Evolutionary conservation across 2,113 vertebrate genomes (phyloP).

Genomic region (Pogonocichla stellata): DNA sequence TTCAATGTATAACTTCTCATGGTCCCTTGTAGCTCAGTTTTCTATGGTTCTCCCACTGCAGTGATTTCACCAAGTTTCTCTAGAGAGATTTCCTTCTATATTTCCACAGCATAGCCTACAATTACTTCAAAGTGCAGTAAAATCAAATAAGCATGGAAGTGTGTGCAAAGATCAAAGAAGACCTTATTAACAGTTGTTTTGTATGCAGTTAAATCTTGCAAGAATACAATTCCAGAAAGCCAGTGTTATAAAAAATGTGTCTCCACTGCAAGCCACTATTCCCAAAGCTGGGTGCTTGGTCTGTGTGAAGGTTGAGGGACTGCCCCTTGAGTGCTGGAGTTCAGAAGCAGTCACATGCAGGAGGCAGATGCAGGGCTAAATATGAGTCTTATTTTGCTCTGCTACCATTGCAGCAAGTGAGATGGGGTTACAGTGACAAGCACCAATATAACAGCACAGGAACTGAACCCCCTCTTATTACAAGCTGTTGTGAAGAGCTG

Average conservation of each 20-base stretch:
- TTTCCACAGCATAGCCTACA: constrained; percentile 7
- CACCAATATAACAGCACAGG: background rate
- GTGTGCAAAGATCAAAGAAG: constrained; percentile 5
- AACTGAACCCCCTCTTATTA: background rate
- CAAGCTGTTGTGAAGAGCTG: background rate
- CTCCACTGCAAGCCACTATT: background rate
- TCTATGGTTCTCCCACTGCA: background rate
- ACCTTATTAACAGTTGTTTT: background rate
- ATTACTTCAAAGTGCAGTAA: constrained; percentile 28
- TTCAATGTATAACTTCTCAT: background rate
- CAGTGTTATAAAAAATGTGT: background rate
- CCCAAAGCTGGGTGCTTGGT: background rate
- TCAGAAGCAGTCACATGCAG: background rate
- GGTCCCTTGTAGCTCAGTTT: background rate
- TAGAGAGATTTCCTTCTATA: background rate
- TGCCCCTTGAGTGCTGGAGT: background rate
- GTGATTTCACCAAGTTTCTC: constrained; percentile 2
- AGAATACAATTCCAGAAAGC: constrained; percentile 3
- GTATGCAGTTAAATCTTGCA: background rate
- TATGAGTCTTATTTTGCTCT: rapidly evolving
- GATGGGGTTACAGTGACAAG: background rate
- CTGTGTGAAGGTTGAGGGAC: background rate
- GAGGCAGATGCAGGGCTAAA: background rate
- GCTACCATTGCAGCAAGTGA: background rate
- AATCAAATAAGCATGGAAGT: background rate